A percentile compares a stretch with the other conserved stretches of the same genome.
phyloP scores from a whole-genome alignment of 2,888 invertebrate species.

The Apamea monoglypha region DNA sequence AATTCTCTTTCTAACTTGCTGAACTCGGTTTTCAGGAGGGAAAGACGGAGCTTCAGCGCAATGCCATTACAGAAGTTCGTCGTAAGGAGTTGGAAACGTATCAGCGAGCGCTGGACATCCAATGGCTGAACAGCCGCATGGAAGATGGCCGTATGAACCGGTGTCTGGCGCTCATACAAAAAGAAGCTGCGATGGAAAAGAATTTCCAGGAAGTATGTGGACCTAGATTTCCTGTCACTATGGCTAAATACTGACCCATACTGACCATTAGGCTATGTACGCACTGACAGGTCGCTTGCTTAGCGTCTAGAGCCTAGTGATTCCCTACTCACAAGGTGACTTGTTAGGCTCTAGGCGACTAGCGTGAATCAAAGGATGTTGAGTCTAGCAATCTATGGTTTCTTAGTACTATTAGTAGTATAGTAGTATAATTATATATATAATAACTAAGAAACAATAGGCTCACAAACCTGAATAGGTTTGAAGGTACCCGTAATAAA shows the following conservation, averaged over 20 bases:
- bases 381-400: too few relatives aligned
- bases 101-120: constrained; percentile 82
- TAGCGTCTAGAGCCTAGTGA: too few relatives aligned
- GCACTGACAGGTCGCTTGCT: too few relatives aligned
- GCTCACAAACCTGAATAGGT: background rate
- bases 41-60: constrained; percentile 82
- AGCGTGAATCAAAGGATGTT: too few relatives aligned
- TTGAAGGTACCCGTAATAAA: background rate
- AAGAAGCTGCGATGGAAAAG: constrained; percentile 86
- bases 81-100: constrained; percentile 77
- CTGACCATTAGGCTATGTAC: too few relatives aligned
- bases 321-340: too few relatives aligned
- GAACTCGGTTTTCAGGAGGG: constrained; percentile 72
- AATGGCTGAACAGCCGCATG: constrained; percentile 87
- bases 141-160: constrained; percentile 85
- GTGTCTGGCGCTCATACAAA: constrained; percentile 81
- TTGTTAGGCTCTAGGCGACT: too few relatives aligned
- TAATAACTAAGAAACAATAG: background rate
- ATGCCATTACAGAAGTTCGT: constrained; percentile 76
- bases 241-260: background rate
- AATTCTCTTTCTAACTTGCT: background rate
- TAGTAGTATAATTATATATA: too few relatives aligned
- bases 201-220: constrained; percentile 82
- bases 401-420: too few relatives aligned
- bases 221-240: background rate